Evolutionary conservation across 2,113 vertebrate genomes (phyloP), one percentile per base, ranked within the genome.

Genomic region (Polyodon spathula): DNA sequence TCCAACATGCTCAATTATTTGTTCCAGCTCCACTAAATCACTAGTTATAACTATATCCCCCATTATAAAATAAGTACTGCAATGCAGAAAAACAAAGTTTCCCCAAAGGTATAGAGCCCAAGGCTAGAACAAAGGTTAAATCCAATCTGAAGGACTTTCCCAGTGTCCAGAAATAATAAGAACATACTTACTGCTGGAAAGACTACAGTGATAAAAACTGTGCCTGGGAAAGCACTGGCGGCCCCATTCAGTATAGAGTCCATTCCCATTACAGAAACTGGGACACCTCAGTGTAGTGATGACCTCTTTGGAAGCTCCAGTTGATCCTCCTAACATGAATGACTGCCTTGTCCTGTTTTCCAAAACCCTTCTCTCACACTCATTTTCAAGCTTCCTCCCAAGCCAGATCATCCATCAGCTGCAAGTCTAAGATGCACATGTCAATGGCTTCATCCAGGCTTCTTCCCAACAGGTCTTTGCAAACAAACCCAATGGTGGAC

Each of bases 321-420:
- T 7, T 2, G 64, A 15, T 17, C 68, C 63, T 5, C 54, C 66
- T 66, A 62, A 60, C 58, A 60, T 67, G n/a, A 40, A 8, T 8
- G 79, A 44, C 15, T 12, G 61, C n/a, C 66, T 58, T 0, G 70
- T 78, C 42, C 75, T 65, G 65, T 70, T 84, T 27, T 79, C 83
- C 58, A 91, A 39, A 61, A 88, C 68, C 67, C 71, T 78, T 40
- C 85, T 78, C 74, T 90, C 89, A 27, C 88, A 90, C 61, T 90
- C 86, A 0, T 91, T 94, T 69, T 92, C 85, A 70, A 92, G 76
- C 80, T 40, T 75, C 77, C 51, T 76, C 84, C 88, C 88, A 86
- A 41, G 76, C 69, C 71, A 82, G 61, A 1, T 91, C 83, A 10
- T 91, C 89, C 70, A 90, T 89, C 54, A 89, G 83, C 73, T 89